Conservation (phyloP, 2,888 invertebrate genomes). For the Apodemia mormo region DNA sequence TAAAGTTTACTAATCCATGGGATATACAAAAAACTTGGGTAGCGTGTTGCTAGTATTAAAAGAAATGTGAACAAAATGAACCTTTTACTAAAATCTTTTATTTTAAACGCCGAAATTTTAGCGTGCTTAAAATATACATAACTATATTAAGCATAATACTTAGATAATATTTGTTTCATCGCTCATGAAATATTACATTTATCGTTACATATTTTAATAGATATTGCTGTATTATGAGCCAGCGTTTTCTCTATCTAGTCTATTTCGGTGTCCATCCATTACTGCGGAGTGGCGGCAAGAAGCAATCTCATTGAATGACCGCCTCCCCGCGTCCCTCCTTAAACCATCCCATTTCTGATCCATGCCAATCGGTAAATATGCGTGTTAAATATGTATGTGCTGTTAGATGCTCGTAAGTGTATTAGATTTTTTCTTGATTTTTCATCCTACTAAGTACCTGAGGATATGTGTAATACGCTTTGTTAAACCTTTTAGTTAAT, state of each 20-base stretch:
- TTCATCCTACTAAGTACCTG: constrained; percentile 67
- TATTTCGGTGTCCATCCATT: constrained; percentile 81
- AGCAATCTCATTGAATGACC: constrained; percentile 84
- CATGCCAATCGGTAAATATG: constrained; percentile 81
- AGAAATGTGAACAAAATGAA: too few relatives aligned
- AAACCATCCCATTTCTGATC: constrained; percentile 56
- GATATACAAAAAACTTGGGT: too few relatives aligned
- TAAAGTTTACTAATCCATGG: too few relatives aligned
- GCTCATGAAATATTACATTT: not conserved
- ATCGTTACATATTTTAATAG: constrained; percentile 12
- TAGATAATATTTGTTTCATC: not conserved
- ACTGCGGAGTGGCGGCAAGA: constrained; percentile 79
- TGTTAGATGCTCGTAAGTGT: constrained; percentile 79
- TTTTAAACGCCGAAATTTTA: not conserved
- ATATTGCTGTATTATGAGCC: constrained; percentile 46
- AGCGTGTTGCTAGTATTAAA: too few relatives aligned
- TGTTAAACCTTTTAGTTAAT: constrained; percentile 28
- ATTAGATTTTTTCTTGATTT: constrained; percentile 78
- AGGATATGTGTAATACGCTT: constrained; percentile 25
- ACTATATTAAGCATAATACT: not conserved
- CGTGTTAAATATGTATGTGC: constrained; percentile 81
- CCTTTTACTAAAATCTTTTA: not conserved
- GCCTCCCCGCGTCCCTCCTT: constrained; percentile 55
- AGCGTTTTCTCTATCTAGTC: constrained; percentile 76
- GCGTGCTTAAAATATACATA: not conserved